Percentiles rank a stretch among this genome's conserved stretches.
Evolutionary conservation across 2,888 invertebrate genomes (phyloP).

Genomic region (Mimas tiliae): DNA sequence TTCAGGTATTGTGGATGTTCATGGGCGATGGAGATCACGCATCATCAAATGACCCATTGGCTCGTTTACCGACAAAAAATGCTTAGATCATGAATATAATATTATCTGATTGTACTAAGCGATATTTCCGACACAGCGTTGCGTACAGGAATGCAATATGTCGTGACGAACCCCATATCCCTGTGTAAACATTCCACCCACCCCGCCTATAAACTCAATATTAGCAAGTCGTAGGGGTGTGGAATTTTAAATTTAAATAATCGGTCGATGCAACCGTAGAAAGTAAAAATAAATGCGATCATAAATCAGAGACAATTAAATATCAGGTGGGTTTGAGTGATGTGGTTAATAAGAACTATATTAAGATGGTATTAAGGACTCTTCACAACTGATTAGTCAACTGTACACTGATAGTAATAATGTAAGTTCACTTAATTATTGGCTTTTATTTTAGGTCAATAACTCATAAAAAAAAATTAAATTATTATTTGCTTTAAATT

Average conservation of each 20-base stretch:
- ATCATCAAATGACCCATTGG: not conserved
- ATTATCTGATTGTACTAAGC: not conserved
- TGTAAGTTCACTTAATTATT: too few species aligned
- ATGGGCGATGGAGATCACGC: not conserved
- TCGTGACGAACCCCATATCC: constrained; percentile 63
- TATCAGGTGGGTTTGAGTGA: not conserved
- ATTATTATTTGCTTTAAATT: too few species aligned
- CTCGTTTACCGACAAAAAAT: not conserved
- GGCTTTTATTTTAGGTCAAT: too few species aligned
- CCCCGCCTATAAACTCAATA: constrained; percentile 68
- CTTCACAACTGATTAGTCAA: too few species aligned
- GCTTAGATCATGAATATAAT: not conserved
- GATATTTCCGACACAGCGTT: not conserved
- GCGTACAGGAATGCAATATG: constrained; percentile 74
- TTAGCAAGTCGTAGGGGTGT: constrained; percentile 52
- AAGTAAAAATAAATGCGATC: not conserved
- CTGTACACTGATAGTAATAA: too few species aligned
- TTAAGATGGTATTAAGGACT: too few species aligned
- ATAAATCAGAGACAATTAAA: too few species aligned
- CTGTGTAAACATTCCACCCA: constrained; percentile 74
- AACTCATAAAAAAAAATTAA: too few species aligned
- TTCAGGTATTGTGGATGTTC: too few species aligned
- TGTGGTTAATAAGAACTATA: not conserved
- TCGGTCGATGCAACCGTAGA: not conserved
- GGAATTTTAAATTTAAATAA: constrained; percentile 30